Conservation (phyloP, 2,113 vertebrate genomes). For the Opisthocomus hoazin region DNA sequence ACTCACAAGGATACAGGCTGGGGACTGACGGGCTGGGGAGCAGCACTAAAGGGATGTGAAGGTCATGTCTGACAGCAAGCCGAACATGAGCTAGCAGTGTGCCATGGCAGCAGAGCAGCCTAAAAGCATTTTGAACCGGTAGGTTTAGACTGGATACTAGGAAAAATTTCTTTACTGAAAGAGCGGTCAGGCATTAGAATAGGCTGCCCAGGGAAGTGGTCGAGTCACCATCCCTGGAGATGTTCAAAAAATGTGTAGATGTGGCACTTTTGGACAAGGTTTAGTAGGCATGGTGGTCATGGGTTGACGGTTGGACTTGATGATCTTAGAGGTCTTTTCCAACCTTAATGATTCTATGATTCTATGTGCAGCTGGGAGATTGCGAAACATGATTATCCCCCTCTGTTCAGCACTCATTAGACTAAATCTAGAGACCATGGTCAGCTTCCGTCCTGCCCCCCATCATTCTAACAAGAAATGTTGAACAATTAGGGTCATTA, state of each 20-base stretch:
- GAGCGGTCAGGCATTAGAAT: no score
- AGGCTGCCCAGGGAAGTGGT: no score
- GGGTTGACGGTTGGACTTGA: no score
- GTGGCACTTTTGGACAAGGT: no score
- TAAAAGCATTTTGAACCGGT: background rate
- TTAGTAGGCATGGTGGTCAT: no score
- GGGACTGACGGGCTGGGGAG: background rate
- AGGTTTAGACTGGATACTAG: no score
- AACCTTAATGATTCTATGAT: no score
- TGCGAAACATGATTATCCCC: background rate
- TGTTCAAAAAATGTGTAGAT: no score
- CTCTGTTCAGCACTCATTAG: background rate
- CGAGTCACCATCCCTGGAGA: no score
- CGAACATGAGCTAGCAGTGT: background rate
- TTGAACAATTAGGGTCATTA: background rate
- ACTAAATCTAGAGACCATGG: background rate
- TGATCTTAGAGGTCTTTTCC: no score
- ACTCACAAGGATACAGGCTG: background rate
- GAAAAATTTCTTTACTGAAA: no score
- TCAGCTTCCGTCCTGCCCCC: background rate
- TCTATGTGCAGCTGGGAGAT: background rate
- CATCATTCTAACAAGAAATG: background rate
- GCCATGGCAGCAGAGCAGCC: background rate
- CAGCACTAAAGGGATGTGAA: background rate
- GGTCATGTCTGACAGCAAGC: background rate